A percentile compares a stretch with the other conserved stretches of the same genome.
Conservation (phyloP, 2,797 vertebrate genomes). For the Nasua narica region DNA sequence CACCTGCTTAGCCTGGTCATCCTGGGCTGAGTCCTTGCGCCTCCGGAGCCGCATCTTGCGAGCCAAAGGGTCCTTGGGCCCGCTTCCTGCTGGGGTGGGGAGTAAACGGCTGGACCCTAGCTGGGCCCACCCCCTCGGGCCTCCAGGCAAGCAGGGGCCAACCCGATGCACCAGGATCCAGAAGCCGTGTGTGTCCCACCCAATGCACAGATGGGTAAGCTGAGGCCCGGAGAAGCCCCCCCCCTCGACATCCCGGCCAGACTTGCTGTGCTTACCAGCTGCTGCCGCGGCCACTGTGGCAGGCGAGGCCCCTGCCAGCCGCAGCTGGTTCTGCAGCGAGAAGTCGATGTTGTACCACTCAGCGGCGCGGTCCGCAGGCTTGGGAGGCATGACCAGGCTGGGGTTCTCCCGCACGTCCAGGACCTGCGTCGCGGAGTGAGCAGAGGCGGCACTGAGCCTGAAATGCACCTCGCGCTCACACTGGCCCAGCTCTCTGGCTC, state of each 20-base stretch:
- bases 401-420: slow-evolving; percentile 98
- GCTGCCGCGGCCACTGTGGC: slow-evolving; percentile 94
- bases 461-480: no score
- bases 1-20: slow-evolving; percentile 98
- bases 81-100: slow-evolving; percentile 82
- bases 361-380: slow-evolving; percentile 89
- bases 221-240: not conserved
- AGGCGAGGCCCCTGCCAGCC: slow-evolving; percentile 94
- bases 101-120: not conserved
- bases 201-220: not conserved
- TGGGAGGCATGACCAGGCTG: slow-evolving; percentile 97
- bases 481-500: not conserved
- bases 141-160: not conserved
- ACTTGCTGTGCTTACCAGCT: slow-evolving; percentile 77
- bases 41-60: slow-evolving; percentile 96
- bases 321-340: slow-evolving; percentile 97
- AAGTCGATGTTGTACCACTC: slow-evolving; percentile 99
- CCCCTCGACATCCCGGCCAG: not conserved
- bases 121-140: not conserved
- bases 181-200: not conserved
- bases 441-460: not conserved
- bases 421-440: slow-evolving; percentile 81
- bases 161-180: not conserved
- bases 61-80: slow-evolving; percentile 92
- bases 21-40: slow-evolving; percentile 93